These are phyloP conservation scores for Artibeus jamaicensis DNA, from an alignment of 2,797 vertebrate genomes.

Conservation along the genomic window DNA sequence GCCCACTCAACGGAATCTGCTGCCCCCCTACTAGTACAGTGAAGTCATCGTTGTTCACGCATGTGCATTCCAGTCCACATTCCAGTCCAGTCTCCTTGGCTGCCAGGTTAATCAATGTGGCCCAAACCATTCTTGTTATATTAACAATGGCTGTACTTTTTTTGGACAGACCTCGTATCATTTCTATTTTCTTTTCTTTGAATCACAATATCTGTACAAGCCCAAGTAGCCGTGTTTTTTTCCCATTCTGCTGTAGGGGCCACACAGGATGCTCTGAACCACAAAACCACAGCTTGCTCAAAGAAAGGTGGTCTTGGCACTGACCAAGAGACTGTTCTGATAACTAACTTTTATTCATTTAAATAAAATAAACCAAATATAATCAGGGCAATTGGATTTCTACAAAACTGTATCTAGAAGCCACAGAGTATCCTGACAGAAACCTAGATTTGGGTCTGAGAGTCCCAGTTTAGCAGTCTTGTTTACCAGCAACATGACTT, in stretches of 20 bases:
- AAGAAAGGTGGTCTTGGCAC: neutral
- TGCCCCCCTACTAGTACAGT: neutral
- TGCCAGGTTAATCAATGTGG: neutral
- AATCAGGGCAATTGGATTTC: neutral
- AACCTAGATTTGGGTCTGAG: neutral
- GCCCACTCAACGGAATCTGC: neutral
- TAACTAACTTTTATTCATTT: neutral
- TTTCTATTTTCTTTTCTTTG: neutral
- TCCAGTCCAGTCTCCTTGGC: neutral
- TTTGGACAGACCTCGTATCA: neutral
- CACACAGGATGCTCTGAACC: neutral
- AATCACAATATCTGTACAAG: neutral
- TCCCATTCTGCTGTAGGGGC: neutral
- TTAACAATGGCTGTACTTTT: neutral
- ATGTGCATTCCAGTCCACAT: neutral
- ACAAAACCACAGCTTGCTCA: neutral
- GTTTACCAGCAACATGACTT: neutral
- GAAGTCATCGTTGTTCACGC: neutral
- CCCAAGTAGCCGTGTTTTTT: neutral
- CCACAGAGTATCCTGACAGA: neutral
- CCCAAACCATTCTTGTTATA: neutral
- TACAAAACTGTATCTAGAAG: constrained; percentile 3
- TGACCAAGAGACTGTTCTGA: neutral
- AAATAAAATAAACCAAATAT: constrained; percentile 31
- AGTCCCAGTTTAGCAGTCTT: neutral